A percentile compares a stretch with the other conserved stretches of the same genome.
Conservation (phyloP, 2,888 invertebrate species). For the Eutolmus rufibarbis region DNA sequence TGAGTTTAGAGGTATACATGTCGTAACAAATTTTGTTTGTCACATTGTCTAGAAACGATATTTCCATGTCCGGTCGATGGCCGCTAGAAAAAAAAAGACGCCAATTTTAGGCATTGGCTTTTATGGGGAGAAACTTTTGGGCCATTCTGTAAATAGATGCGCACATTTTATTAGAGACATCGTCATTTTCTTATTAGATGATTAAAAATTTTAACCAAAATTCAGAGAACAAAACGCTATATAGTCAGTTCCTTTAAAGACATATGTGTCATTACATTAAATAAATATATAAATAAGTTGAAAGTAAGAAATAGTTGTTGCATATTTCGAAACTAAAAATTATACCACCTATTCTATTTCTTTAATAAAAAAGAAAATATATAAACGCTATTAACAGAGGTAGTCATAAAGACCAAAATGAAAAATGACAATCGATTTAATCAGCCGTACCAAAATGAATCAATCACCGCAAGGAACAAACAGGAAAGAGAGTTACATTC, state of each 20-base stretch:
- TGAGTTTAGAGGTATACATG: too few relatives aligned
- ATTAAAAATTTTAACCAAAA: too few relatives aligned
- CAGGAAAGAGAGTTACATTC: neutral
- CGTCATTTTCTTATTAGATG: too few relatives aligned
- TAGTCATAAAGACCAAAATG: neutral
- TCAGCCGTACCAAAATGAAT: neutral
- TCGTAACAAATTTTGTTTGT: too few relatives aligned
- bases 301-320: neutral
- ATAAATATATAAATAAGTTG: neutral
- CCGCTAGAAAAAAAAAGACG: too few relatives aligned
- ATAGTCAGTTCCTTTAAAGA: neutral
- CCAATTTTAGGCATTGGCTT: too few relatives aligned
- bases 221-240: neutral
- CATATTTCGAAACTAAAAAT: neutral
- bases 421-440: slow-evolving; percentile 38
- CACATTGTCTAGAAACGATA: too few relatives aligned
- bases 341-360: neutral
- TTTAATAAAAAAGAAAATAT: neutral
- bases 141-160: too few relatives aligned
- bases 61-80: too few relatives aligned
- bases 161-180: too few relatives aligned
- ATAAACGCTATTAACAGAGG: neutral
- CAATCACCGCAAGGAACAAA: neutral
- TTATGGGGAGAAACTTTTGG: too few relatives aligned
- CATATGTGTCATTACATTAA: neutral